These are phyloP conservation scores for Mixornis gularis DNA, from an alignment of 2,113 vertebrate genomes.

Conservation along the genomic window DNA sequence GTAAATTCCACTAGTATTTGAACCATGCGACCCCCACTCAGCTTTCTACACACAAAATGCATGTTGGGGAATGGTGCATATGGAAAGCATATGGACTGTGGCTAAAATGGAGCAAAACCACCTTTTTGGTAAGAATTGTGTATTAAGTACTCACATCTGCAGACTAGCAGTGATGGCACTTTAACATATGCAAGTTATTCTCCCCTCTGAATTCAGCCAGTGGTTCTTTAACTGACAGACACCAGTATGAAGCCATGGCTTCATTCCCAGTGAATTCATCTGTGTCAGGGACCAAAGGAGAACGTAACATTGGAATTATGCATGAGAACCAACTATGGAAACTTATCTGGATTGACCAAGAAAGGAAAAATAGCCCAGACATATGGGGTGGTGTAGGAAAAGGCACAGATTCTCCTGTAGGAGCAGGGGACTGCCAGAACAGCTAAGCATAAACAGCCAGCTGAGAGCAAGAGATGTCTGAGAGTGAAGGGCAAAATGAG, in stretches of 20 bases:
- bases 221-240: background rate
- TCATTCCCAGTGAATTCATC: background rate
- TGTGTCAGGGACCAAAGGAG: conserved; percentile 16
- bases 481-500: conserved; percentile 1
- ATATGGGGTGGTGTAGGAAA: background rate
- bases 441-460: background rate
- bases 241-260: conserved; percentile 8
- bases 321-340: background rate
- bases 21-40: background rate
- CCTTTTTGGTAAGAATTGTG: background rate
- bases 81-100: background rate
- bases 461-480: background rate
- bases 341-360: conserved; percentile 4
- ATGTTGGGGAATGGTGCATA: background rate
- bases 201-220: background rate
- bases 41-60: background rate
- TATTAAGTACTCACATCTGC: background rate
- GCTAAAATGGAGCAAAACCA: background rate
- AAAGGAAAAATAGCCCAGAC: conserved; percentile 1
- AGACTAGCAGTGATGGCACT: background rate
- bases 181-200: background rate
- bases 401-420: background rate
- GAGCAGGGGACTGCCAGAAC: background rate
- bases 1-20: background rate
- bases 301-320: background rate